A percentile compares a stretch with the other conserved stretches of the same genome.
Conservation (phyloP, 2,888 invertebrate species). For the Labia minor region DNA sequence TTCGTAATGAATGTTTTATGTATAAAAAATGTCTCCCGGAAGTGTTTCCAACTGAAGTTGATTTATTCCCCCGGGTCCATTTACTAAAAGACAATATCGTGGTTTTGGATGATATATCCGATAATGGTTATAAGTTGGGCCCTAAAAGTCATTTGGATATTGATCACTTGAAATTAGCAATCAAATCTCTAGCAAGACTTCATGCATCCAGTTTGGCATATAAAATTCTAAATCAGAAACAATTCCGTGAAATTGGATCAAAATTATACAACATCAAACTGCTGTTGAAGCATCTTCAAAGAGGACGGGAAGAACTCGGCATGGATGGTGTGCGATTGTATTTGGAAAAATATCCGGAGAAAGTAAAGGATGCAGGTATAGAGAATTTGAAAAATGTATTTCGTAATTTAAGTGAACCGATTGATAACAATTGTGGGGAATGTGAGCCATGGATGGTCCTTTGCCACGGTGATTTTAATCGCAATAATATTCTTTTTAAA, state of each 20-base stretch:
- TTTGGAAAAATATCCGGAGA: not conserved
- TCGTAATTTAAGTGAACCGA: not conserved
- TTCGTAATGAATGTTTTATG: not conserved
- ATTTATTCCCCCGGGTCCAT: not conserved
- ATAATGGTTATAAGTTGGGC: not conserved
- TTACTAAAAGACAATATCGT: not conserved
- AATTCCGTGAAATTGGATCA: not conserved
- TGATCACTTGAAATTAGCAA: not conserved
- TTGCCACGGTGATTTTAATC: not conserved
- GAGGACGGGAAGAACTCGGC: not conserved
- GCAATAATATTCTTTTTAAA: not conserved
- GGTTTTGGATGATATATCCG: not conserved
- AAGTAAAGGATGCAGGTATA: not conserved
- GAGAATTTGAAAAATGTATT: not conserved
- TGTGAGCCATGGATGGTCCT: not conserved
- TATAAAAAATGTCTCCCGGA: not conserved
- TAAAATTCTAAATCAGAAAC: not conserved
- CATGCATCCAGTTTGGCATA: not conserved
- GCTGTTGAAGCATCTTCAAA: not conserved
- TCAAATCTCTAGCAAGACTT: not conserved
- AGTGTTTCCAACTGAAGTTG: not conserved
- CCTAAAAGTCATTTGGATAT: not conserved
- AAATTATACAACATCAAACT: not conserved
- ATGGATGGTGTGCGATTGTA: not conserved
- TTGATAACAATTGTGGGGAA: not conserved